A percentile compares a stretch with the other conserved stretches of the same genome.
phyloP scores from a whole-genome alignment of 2,113 vertebrate genomes.

The Ptilonorhynchus violaceus region DNA sequence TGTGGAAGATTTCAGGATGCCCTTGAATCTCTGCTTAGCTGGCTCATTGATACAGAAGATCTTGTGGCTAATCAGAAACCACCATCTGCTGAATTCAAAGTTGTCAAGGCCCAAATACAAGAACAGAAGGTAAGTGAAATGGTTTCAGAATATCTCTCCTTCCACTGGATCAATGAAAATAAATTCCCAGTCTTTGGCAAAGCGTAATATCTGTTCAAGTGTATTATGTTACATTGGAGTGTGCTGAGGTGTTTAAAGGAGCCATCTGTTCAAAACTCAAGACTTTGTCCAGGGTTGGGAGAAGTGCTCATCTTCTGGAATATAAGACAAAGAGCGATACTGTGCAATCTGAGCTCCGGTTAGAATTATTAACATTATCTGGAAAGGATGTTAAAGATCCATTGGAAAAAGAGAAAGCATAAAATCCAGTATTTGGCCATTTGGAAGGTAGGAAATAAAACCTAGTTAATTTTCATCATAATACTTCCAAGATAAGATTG shows the following conservation, averaged over 20 bases:
- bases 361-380: not conserved
- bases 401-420: not conserved
- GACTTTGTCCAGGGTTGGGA: not conserved
- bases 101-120: conserved; percentile 98
- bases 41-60: conserved; percentile 95
- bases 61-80: conserved; percentile 94
- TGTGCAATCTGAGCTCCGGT: not conserved
- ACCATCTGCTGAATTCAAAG: conserved; percentile 96
- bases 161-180: not conserved
- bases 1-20: conserved; percentile 98
- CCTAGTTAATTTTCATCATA: not conserved
- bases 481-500: not conserved
- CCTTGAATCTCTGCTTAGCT: conserved; percentile 93
- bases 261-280: not conserved
- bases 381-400: not conserved
- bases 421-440: not conserved
- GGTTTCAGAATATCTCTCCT: not conserved
- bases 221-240: not conserved
- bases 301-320: not conserved
- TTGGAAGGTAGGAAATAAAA: not conserved
- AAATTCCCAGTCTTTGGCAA: not conserved
- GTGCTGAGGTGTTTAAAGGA: not conserved
- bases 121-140: conserved; percentile 89
- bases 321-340: not conserved
- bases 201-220: not conserved